These are phyloP conservation scores for Sclerodermus sp. DNA, from an alignment of 2,888 invertebrate genomes.

Conservation along the genomic window DNA sequence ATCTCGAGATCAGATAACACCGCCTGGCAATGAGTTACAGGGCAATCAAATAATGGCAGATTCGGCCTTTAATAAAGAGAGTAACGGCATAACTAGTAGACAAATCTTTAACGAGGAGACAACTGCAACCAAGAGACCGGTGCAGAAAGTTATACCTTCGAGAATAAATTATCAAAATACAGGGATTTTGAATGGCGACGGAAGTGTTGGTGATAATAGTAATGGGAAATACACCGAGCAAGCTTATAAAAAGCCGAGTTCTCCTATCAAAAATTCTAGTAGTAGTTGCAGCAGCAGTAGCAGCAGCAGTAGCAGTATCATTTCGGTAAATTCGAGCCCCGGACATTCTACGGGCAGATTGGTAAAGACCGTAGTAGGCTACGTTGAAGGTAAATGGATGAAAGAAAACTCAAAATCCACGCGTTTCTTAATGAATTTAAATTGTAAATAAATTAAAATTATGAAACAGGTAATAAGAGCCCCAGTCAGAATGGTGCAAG, in stretches of 20 bases:
- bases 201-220: constrained; percentile 47
- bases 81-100: constrained; percentile 27
- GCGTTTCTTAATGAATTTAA: too few species aligned
- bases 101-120: constrained; percentile 56
- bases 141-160: constrained; percentile 81
- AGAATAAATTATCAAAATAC: constrained; percentile 61
- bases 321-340: constrained; percentile 62
- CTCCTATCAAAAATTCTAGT: constrained; percentile 67
- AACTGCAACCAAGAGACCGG: constrained; percentile 64
- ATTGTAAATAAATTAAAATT: too few species aligned
- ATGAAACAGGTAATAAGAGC: constrained; percentile 42
- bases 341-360: constrained; percentile 59
- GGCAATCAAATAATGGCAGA: constrained; percentile 37
- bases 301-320: too few species aligned
- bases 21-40: constrained; percentile 54
- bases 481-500: constrained; percentile 45
- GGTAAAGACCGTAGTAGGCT: constrained; percentile 64
- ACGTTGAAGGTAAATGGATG: constrained; percentile 65
- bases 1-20: constrained; percentile 65
- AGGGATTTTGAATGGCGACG: constrained; percentile 47
- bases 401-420: too few species aligned
- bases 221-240: constrained; percentile 51
- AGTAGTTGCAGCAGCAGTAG: too few species aligned
- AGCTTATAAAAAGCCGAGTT: constrained; percentile 68
- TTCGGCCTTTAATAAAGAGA: constrained; percentile 24